Percentiles rank a stretch among this genome's conserved stretches.
phyloP scores from a whole-genome alignment of 2,113 vertebrate species.

The Psammodynastes pulverulentus region DNA sequence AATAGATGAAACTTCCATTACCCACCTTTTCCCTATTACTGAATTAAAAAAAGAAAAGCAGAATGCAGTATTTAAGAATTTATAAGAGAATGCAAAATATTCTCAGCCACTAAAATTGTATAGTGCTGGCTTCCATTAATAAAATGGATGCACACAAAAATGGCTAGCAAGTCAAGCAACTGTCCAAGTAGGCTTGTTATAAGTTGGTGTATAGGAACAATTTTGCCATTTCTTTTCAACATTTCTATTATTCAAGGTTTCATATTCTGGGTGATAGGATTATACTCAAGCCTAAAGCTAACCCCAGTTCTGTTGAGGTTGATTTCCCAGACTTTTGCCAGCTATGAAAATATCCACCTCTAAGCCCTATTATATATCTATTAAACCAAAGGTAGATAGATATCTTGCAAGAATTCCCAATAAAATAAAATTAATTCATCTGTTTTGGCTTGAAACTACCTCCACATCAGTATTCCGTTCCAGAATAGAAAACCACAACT shows the following conservation, averaged over 20 bases:
- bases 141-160: neutral
- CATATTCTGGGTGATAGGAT: neutral
- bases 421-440: conserved; percentile 61
- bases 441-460: conserved; percentile 64
- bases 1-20: neutral
- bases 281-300: neutral
- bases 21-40: neutral
- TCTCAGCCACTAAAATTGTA: neutral
- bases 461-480: conserved; percentile 63
- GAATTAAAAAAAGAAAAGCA: neutral
- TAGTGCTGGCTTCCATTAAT: neutral
- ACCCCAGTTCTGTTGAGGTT: neutral
- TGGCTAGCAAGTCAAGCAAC: neutral
- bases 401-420: conserved; percentile 60
- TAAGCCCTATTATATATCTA: conserved; percentile 55
- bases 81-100: neutral
- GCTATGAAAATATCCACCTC: conserved; percentile 51
- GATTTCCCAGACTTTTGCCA: conserved; percentile 36
- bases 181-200: neutral
- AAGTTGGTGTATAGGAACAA: neutral
- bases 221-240: neutral
- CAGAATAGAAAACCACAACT: conserved; percentile 59
- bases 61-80: neutral
- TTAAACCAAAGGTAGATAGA: conserved; percentile 53
- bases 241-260: neutral